Conservation (phyloP, 2,888 invertebrate species). For the Sepiola atlantica region DNA sequence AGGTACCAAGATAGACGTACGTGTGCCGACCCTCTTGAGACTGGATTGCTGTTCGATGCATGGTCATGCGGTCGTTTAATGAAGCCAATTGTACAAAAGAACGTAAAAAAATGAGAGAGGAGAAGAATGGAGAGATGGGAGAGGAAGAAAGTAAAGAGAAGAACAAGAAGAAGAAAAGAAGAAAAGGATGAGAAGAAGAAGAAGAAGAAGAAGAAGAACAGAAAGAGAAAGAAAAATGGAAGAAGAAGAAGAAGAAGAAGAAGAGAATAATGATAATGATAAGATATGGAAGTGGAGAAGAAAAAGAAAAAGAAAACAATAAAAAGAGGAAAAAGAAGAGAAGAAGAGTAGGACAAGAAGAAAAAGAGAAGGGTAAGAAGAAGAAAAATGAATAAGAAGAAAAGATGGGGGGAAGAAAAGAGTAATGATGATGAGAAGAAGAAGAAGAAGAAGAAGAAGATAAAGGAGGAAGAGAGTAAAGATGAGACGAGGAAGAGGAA, state of each 20-base stretch:
- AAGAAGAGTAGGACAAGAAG: no score
- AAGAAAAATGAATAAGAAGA: no score
- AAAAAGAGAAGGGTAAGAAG: no score
- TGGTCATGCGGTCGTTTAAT: neutral
- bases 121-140: neutral
- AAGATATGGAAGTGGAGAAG: no score
- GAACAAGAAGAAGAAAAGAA: neutral
- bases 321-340: no score
- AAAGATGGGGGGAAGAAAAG: no score
- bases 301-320: no score
- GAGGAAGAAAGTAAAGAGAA: neutral
- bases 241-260: neutral
- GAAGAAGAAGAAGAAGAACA: neutral
- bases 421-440: no score
- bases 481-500: neutral
- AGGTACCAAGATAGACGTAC: slow-evolving; percentile 10
- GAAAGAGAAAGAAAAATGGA: fast-evolving
- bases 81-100: neutral
- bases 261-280: no score
- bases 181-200: neutral
- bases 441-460: neutral
- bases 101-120: neutral
- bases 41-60: slow-evolving; percentile 9
- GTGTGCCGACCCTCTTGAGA: neutral
- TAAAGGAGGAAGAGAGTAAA: neutral